Base-by-base conservation (phyloP, 2,113 vertebrate species). In the Clarias magur region DNA sequence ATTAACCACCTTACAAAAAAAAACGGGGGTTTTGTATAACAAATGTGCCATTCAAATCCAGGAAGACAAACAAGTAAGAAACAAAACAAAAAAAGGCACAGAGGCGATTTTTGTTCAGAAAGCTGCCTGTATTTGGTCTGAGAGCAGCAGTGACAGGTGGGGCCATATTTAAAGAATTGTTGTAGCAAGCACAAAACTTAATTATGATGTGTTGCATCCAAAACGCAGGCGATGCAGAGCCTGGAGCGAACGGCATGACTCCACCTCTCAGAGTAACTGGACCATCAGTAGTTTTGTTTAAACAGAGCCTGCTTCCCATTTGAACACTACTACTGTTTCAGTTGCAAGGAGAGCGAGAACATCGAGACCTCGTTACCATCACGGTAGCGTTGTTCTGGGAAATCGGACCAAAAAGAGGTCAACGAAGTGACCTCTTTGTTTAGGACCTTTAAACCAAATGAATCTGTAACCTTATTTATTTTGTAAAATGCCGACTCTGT, bases 1-100 rank as follows among this genome's bases (percentile, higher is more conserved):
- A 76, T 80, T 84, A 86, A 70, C 65, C 62, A 88, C 73, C 82
- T 88, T 75, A 63, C 82, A 68, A 84, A 72, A 79, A 38, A 34
- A 7, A 48, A 48, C 0, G 48, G 15, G 19, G 34, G 65, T 65
- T 81, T 81, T 42, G 59, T 83, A n/a, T 86, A 85, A 88, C 72
- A 70, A 68, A 78, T 68, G 62, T 76, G 70, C 84, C 85, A 82
- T 83, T 83, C 75, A 87, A 79, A 83, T 68, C 54, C 87, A 38
- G 87, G 80, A 86, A 89, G 67, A 87, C 82, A 85, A 87, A 87
- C 82, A 84, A 86, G 62, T 30, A 63, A 27, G 48, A 68, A 48
- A 48, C 48, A 48, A 48, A 48, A 8, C 6, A 83, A 62, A 48
- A 84, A 85, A 76, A 83, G 68, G 30, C 57, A 83, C 7, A 15